A percentile compares a stretch with the other conserved stretches of the same genome.
Conservation (phyloP, 2,113 vertebrate species). For the Vidua chalybeata region DNA sequence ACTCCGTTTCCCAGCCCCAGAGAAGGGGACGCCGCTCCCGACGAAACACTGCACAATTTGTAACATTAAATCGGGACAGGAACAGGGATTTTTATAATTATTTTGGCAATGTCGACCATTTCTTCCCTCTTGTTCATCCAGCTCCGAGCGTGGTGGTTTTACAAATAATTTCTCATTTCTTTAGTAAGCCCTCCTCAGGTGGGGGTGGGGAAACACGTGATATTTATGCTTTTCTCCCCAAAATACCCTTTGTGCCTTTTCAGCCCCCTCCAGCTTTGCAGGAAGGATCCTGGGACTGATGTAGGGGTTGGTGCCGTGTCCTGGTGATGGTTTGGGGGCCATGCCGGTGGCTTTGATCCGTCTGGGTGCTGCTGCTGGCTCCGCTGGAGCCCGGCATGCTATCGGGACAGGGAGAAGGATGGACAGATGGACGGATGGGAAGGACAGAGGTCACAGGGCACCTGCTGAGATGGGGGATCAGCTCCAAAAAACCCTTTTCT, state of each 20-base stretch:
- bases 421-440: background rate
- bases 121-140: background rate
- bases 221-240: background rate
- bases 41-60: background rate
- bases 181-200: background rate
- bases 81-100: background rate
- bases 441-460: background rate
- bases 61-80: background rate
- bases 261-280: background rate
- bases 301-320: background rate
- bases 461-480: constrained; percentile 13
- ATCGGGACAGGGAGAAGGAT: background rate
- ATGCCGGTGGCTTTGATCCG: rapidly evolving
- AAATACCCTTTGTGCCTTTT: background rate
- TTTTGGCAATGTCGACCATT: background rate
- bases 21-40: background rate
- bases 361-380: background rate
- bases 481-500: constrained; percentile 40
- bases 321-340: rapidly evolving
- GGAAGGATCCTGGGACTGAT: background rate
- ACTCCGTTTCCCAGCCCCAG: background rate
- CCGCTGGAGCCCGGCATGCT: rapidly evolving
- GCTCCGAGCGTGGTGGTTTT: background rate
- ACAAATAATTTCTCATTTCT: background rate
- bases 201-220: background rate